Evolutionary conservation across 2,797 vertebrate genomes (phyloP).

Genomic region (Cryptoblepharus egeriae): DNA sequence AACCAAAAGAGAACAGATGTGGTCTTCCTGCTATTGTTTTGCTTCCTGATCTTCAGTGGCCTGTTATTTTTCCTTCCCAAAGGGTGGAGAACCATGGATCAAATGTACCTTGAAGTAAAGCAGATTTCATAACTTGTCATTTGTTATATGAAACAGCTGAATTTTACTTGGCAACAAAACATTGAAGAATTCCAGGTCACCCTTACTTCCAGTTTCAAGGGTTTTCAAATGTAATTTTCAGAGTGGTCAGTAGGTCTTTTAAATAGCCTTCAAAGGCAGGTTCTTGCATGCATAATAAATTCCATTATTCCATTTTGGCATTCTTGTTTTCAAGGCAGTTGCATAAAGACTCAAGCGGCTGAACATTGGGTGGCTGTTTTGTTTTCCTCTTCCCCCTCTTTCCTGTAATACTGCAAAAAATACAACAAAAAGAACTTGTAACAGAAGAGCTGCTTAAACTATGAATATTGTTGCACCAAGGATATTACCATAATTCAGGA

Average conservation of each 20-base stretch:
- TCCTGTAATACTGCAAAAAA: neutral
- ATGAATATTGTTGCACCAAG: neutral
- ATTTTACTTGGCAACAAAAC: too few relatives aligned
- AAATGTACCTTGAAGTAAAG: neutral
- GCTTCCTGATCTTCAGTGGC: neutral
- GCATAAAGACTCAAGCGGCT: too few relatives aligned
- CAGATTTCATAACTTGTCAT: too few relatives aligned
- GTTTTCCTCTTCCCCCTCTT: neutral
- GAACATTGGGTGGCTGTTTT: neutral
- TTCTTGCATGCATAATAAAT: too few relatives aligned
- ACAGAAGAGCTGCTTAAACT: neutral
- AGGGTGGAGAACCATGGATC: neutral
- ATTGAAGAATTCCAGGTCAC: too few relatives aligned
- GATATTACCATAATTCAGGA: neutral
- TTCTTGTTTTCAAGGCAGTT: too few relatives aligned
- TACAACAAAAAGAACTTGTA: neutral
- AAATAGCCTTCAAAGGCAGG: too few relatives aligned
- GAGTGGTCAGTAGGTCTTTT: too few relatives aligned
- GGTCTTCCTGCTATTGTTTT: neutral
- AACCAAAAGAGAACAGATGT: neutral
- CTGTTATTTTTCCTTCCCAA: neutral
- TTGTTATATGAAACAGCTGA: too few relatives aligned
- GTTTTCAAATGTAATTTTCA: too few relatives aligned
- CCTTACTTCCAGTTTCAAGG: too few relatives aligned
- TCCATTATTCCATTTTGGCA: too few relatives aligned